A percentile compares a stretch with the other conserved stretches of the same genome.
phyloP scores from a whole-genome alignment of 2,888 invertebrate genomes.

The Lamproptera curius region DNA sequence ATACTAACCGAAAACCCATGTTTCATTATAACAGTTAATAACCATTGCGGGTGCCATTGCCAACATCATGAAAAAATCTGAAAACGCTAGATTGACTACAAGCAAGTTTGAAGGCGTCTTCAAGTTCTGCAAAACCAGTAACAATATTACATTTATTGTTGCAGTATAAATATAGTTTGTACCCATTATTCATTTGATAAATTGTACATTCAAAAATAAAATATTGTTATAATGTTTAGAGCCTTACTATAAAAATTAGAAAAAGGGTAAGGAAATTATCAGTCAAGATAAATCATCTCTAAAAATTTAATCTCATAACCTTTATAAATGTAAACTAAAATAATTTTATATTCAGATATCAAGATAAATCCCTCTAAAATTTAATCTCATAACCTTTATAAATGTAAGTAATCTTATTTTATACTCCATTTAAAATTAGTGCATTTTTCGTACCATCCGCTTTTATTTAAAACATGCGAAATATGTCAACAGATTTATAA shows the following conservation, averaged over 20 bases:
- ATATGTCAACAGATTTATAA: background rate
- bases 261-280: background rate
- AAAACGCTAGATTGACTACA: slow-evolving; percentile 94
- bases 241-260: background rate
- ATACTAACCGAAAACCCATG: slow-evolving; percentile 81
- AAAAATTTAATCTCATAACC: background rate
- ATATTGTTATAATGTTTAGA: no score
- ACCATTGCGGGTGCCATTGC: slow-evolving; percentile 90
- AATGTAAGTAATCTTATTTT: background rate
- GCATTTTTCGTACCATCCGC: background rate
- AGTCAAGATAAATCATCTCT: background rate
- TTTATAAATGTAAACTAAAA: no score
- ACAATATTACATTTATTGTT: slow-evolving; percentile 1
- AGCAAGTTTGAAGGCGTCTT: slow-evolving; percentile 94
- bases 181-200: background rate
- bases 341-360: no score
- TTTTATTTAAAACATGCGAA: background rate
- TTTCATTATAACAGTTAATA: slow-evolving; percentile 89
- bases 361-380: no score
- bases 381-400: no score
- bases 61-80: slow-evolving; percentile 94
- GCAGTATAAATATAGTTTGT: background rate
- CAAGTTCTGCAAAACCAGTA: slow-evolving; percentile 65
- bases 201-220: background rate
- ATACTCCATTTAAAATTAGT: background rate